These are phyloP conservation scores for Gastracanthus pulcherrimus DNA, from an alignment of 2,888 invertebrate genomes.

Conservation along the genomic window DNA sequence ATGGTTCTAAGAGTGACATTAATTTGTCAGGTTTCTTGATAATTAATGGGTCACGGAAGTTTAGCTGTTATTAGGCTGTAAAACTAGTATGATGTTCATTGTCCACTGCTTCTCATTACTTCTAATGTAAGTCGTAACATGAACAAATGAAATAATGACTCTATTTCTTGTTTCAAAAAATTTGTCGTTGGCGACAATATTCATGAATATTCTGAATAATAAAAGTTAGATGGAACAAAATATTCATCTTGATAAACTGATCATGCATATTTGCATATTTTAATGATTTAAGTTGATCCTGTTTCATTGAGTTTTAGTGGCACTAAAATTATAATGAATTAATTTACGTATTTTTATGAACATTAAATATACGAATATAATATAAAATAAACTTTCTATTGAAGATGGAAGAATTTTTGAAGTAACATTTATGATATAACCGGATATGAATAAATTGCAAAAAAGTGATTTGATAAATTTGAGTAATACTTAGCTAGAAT, in stretches of 20 bases:
- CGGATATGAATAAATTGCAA: conserved; percentile 18
- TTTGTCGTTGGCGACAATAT: background rate
- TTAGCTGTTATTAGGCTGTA: conserved; percentile 15
- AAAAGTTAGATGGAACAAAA: background rate
- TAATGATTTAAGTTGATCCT: too few species aligned
- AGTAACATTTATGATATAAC: background rate
- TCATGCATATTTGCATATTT: too few species aligned
- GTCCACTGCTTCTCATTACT: conserved; percentile 33
- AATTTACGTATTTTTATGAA: too few species aligned
- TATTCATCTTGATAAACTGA: too few species aligned
- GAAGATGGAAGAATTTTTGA: too few species aligned
- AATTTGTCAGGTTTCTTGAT: conserved; percentile 28
- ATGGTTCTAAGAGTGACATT: conserved; percentile 17
- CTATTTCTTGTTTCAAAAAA: background rate
- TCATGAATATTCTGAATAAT: background rate
- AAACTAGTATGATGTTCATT: conserved; percentile 32
- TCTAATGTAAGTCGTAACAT: conserved; percentile 31
- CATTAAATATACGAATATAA: too few species aligned
- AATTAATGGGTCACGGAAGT: conserved; percentile 49
- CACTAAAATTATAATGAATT: too few species aligned
- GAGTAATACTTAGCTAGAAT: background rate
- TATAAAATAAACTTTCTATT: too few species aligned
- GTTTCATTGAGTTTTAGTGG: too few species aligned
- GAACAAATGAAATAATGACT: conserved; percentile 44
- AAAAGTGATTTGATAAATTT: background rate